Evolutionary conservation across 2,888 invertebrate species (phyloP).

Genomic region (Tenthredo distinguenda): DNA sequence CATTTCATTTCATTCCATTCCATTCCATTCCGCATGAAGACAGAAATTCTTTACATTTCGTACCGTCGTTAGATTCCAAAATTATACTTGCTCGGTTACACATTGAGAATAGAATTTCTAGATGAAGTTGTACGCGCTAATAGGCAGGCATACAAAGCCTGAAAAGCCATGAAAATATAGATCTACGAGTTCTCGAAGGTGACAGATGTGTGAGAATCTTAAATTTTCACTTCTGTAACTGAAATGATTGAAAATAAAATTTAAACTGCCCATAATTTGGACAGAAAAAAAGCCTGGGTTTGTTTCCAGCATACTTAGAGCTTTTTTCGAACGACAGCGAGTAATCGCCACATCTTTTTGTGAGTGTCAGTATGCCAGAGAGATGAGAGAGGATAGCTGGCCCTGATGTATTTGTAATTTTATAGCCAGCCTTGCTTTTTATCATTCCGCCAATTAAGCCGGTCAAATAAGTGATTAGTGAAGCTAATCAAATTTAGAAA

Average conservation of each 20-base stretch:
- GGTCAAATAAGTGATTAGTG: constrained; percentile 31
- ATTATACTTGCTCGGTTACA: constrained; percentile 28
- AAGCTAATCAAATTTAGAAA: constrained; percentile 41
- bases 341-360: constrained; percentile 5
- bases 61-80: neutral
- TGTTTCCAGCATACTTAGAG: neutral
- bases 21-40: neutral
- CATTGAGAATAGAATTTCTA: neutral
- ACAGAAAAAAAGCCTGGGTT: neutral
- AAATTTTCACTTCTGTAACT: neutral
- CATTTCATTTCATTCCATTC: neutral
- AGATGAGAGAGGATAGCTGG: constrained; percentile 23
- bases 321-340: neutral
- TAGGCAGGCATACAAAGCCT: neutral
- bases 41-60: constrained; percentile 29
- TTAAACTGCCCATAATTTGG: neutral
- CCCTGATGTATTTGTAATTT: constrained; percentile 37
- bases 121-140: constrained; percentile 41
- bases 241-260: neutral
- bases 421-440: constrained; percentile 4
- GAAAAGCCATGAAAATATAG: neutral
- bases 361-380: neutral
- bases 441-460: constrained; percentile 3
- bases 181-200: neutral
- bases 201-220: neutral